Conservation (phyloP, 2,888 invertebrate genomes). For the Cenopis cana region DNA sequence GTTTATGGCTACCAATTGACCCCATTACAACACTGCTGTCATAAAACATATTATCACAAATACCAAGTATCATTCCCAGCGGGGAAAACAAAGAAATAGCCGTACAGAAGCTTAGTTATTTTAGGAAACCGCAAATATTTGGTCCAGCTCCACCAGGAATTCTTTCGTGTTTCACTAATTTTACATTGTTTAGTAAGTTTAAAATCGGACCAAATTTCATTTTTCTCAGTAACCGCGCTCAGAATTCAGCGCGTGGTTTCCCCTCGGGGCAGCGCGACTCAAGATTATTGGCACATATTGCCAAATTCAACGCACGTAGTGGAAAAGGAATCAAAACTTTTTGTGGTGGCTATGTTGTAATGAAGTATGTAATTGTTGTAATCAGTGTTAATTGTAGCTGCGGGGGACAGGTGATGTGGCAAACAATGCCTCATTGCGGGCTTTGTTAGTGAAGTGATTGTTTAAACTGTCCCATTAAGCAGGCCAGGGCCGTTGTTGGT, state of each 20-base stretch:
- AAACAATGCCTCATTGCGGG: slow-evolving; percentile 65
- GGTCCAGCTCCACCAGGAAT: slow-evolving; percentile 26
- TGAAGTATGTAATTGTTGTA: slow-evolving; percentile 64
- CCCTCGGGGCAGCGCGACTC: slow-evolving; percentile 28
- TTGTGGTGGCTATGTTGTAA: slow-evolving; percentile 48
- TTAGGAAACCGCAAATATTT: slow-evolving; percentile 35
- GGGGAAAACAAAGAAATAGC: slow-evolving; percentile 32
- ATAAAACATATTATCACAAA: slow-evolving; percentile 17
- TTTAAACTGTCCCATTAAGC: slow-evolving; percentile 67
- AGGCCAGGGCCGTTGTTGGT: slow-evolving; percentile 46
- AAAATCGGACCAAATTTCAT: slow-evolving; percentile 24
- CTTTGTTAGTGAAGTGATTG: slow-evolving; percentile 65
- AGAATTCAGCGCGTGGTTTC: slow-evolving; percentile 4
- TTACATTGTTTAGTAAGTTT: slow-evolving; percentile 30
- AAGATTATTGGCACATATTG: slow-evolving; percentile 33
- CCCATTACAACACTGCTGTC: slow-evolving; percentile 15
- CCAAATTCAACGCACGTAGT: slow-evolving; percentile 40
- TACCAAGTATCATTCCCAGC: slow-evolving; percentile 20
- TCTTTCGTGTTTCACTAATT: slow-evolving; percentile 28
- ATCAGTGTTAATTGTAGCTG: slow-evolving; percentile 67
- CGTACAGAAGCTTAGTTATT: slow-evolving; percentile 31
- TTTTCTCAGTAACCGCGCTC: slow-evolving; percentile 14
- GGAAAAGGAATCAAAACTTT: slow-evolving; percentile 44
- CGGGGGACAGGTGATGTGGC: slow-evolving; percentile 64
- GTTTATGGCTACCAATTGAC: slow-evolving; percentile 28